A percentile compares a stretch with the other conserved stretches of the same genome.
phyloP scores from a whole-genome alignment of 2,797 vertebrate species.

The Columba guinea region DNA sequence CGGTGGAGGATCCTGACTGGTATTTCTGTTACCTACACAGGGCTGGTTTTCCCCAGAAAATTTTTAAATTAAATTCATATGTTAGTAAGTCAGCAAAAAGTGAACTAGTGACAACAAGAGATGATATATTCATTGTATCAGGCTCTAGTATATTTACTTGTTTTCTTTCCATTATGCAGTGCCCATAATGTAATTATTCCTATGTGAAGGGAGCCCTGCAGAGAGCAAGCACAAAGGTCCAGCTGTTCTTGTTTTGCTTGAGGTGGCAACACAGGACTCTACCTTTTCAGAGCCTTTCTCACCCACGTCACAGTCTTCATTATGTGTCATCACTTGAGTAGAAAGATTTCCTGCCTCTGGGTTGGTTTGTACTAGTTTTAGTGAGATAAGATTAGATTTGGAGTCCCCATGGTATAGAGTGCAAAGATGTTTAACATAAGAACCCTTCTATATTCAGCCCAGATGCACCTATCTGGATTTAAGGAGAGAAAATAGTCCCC shows the following conservation, averaged over 20 bases:
- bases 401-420: background rate
- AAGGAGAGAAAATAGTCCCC: background rate
- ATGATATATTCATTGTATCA: background rate
- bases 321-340: background rate
- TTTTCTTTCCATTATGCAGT: background rate
- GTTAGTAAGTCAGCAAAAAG: background rate
- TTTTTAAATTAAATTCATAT: background rate
- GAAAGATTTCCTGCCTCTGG: background rate
- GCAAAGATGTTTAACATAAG: background rate
- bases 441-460: background rate
- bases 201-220: background rate
- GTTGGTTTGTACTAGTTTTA: background rate
- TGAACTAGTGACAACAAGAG: background rate
- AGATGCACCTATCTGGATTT: background rate
- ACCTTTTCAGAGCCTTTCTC: background rate
- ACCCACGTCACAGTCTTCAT: background rate
- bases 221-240: background rate
- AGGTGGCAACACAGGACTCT: background rate
- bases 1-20: background rate
- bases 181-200: background rate
- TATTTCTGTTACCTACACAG: background rate
- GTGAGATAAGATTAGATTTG: background rate
- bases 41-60: background rate
- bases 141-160: background rate
- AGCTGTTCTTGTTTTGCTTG: background rate